Base-by-base conservation (phyloP, 1,140 invertebrate species). In the Colletes gigas region DNA sequence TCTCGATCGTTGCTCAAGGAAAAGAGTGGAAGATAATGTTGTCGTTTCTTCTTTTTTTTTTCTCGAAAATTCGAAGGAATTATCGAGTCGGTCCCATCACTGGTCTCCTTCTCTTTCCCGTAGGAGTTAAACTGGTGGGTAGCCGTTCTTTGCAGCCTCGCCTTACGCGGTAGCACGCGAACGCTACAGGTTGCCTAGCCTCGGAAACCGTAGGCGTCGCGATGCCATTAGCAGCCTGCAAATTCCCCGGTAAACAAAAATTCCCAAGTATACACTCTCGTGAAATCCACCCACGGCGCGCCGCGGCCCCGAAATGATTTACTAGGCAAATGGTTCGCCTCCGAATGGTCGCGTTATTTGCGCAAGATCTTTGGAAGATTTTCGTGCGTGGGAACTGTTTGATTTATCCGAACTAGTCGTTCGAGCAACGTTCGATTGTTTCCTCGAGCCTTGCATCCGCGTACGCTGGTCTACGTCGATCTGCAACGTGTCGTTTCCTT, bases 141-240 rank as follows among this genome's bases (percentile, higher is more conserved):
- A 87, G 85, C 63, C 52, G 77, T 76, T 83, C 67, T 81, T 83
- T 68, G 78, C 73, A 59, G 82, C 74, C 84, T 87, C 85, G 84
- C 85, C 85, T 86, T 87, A 87, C 85, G 85, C 81, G 85, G 85
- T 86, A 87, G 84, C 82, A 81, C 84, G 74, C 67, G 71, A 85
- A 75, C 84, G 77, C 65, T 83, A 73, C 84, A 87, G 85, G 85
- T 87, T 87, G 84, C 81, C 85, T 87, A 87, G 85, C 81, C 84
- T 76, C 69, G 69, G 47, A 60, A 41, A 59, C 50, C 85, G 85
- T 87, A 80, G 86, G 86, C 86, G 84, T 86, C 52, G 70, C 85
- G 78, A 87, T 83, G 78, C 86, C 83, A 87, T 86, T 86, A 83
- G 84, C 78, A 75, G 80, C 71, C 78, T 59, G 81, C 84, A 83